These are phyloP conservation scores for Siderastrea radians DNA, from an alignment of 92 coral and sea anemone species.

Conservation along the genomic window DNA sequence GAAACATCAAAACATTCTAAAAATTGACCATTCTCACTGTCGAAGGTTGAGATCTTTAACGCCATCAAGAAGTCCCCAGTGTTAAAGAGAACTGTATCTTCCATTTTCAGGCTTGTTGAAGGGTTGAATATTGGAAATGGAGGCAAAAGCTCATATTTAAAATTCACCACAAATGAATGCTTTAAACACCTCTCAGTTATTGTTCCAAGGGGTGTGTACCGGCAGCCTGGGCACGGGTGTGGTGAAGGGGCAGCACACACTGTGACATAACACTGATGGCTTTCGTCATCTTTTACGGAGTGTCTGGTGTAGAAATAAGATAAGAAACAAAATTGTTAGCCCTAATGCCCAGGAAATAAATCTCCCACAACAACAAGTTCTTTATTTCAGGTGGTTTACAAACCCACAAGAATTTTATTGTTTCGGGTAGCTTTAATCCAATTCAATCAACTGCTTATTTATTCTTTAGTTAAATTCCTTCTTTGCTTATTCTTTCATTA, in stretches of 20 bases:
- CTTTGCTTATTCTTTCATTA: too few relatives aligned
- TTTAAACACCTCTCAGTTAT: slow-evolving; percentile 53
- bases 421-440: too few relatives aligned
- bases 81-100: slow-evolving; percentile 78
- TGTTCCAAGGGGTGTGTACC: neutral
- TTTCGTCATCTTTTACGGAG: slow-evolving; percentile 56
- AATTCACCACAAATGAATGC: slow-evolving; percentile 79
- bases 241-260: slow-evolving; percentile 83
- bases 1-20: neutral
- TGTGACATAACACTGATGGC: slow-evolving; percentile 84
- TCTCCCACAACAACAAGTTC: neutral
- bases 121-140: slow-evolving; percentile 92
- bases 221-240: slow-evolving; percentile 64
- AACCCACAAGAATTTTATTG: too few relatives aligned
- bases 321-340: neutral
- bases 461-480: too few relatives aligned
- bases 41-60: slow-evolving; percentile 51
- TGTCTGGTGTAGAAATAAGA: slow-evolving; percentile 15
- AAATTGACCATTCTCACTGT: neutral
- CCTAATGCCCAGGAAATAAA: neutral
- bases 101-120: slow-evolving; percentile 70
- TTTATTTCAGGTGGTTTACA: neutral
- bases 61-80: slow-evolving; percentile 89
- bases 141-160: slow-evolving; percentile 83
- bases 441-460: too few relatives aligned